Conservation (phyloP, 1,140 invertebrate genomes). For the Drosophila equinoxialis region DNA sequence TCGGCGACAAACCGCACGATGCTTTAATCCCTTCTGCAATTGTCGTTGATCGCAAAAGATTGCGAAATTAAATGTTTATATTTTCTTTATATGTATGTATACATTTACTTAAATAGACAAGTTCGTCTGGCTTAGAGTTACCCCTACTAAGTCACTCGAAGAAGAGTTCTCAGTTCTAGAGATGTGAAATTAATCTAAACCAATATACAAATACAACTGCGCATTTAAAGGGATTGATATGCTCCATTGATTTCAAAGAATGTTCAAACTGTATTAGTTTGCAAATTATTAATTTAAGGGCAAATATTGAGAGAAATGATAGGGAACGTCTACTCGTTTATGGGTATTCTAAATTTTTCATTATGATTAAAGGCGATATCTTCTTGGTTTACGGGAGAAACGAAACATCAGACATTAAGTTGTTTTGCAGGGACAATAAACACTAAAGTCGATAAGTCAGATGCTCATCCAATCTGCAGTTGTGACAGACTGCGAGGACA, state of each 20-base stretch:
- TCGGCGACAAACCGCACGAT: neutral
- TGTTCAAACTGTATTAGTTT: too few species aligned
- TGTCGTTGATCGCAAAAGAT: constrained; percentile 1
- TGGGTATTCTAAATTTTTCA: too few species aligned
- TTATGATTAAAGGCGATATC: too few species aligned
- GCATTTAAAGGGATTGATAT: too few species aligned
- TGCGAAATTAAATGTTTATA: neutral
- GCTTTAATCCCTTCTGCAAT: neutral
- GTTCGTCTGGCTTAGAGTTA: neutral
- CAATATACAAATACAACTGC: too few species aligned
- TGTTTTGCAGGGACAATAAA: neutral
- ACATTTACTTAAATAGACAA: neutral
- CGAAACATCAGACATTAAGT: neutral
- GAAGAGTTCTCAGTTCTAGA: too few species aligned
- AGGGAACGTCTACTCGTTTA: too few species aligned
- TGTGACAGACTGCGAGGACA: constrained; percentile 5
- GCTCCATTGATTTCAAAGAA: too few species aligned
- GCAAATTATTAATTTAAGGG: too few species aligned
- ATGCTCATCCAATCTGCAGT: constrained; percentile 15
- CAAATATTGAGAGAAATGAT: too few species aligned
- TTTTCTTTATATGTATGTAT: neutral
- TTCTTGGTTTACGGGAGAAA: neutral
- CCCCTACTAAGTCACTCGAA: neutral
- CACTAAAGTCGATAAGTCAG: constrained; percentile 13
- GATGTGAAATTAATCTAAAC: too few species aligned